Evolutionary conservation across 2,113 vertebrate species (phyloP).

Genomic region (Dolichallabes microphthalmus): DNA sequence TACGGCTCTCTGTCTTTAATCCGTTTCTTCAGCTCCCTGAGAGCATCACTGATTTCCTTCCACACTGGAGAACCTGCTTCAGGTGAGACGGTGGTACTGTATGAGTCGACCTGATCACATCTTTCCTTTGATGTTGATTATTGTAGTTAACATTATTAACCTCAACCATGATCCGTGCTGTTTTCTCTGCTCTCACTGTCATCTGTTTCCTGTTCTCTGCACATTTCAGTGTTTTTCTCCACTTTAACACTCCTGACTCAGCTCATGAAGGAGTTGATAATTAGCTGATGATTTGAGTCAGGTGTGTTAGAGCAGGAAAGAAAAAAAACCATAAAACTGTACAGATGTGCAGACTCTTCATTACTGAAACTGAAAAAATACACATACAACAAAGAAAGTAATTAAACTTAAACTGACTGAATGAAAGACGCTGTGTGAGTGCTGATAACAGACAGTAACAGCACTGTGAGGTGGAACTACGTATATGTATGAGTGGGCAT

Average conservation of each 20-base stretch:
- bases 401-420: not conserved
- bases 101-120: not conserved
- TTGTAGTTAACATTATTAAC: too few species aligned
- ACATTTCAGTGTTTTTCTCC: not conserved
- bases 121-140: not conserved
- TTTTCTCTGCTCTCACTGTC: not conserved
- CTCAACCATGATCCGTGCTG: not conserved
- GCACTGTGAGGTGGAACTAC: too few species aligned
- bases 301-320: not conserved
- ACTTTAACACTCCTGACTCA: not conserved
- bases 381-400: not conserved
- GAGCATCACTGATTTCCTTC: not conserved
- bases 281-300: not conserved
- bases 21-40: not conserved
- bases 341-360: not conserved
- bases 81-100: not conserved
- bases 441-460: too few species aligned
- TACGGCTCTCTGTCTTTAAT: not conserved
- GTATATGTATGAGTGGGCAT: too few species aligned
- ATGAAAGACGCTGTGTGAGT: too few species aligned
- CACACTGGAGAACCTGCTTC: not conserved
- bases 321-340: not conserved
- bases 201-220: not conserved
- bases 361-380: not conserved
- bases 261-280: constrained; percentile 3